These are phyloP conservation scores for Ochropacha duplaris DNA, from an alignment of 2,888 invertebrate genomes.

Conservation along the genomic window DNA sequence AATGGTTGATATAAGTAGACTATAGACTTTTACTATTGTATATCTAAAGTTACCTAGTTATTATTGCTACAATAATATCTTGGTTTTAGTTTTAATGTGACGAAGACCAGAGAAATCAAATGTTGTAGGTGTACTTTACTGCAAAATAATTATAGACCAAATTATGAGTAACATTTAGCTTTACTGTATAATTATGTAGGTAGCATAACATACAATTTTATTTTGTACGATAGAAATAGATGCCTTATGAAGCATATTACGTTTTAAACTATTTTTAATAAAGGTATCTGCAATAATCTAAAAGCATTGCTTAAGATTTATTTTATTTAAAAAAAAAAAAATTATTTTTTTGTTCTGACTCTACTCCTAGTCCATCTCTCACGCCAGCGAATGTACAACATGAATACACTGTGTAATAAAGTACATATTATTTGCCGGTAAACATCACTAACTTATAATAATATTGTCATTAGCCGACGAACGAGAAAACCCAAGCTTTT, in stretches of 20 bases:
- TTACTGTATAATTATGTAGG: slow-evolving; percentile 20
- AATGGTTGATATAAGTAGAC: too few relatives aligned
- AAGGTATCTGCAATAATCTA: too few relatives aligned
- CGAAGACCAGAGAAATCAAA: slow-evolving; percentile 2
- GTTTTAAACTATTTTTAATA: too few relatives aligned
- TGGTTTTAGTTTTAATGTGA: background rate
- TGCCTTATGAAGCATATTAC: too few relatives aligned
- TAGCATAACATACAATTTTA: slow-evolving; percentile 15
- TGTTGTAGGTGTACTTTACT: slow-evolving; percentile 44
- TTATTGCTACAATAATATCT: background rate
- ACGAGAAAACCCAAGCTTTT: slow-evolving; percentile 23
- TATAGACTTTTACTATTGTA: background rate
- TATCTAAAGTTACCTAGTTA: background rate
- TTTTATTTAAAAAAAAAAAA: background rate
- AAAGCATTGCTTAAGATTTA: background rate
- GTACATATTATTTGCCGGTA: slow-evolving; percentile 52
- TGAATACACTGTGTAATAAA: slow-evolving; percentile 49
- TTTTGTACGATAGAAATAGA: background rate
- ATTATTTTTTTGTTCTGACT: slow-evolving; percentile 32
- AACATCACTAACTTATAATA: slow-evolving; percentile 57
- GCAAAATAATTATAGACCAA: slow-evolving; percentile 30
- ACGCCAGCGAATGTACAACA: slow-evolving; percentile 42
- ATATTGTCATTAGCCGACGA: slow-evolving; percentile 64
- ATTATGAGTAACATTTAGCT: slow-evolving; percentile 12
- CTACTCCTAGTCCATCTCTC: slow-evolving; percentile 38